These are phyloP conservation scores for Apocheima hispidaria DNA, from an alignment of 2,888 invertebrate genomes.

Conservation along the genomic window DNA sequence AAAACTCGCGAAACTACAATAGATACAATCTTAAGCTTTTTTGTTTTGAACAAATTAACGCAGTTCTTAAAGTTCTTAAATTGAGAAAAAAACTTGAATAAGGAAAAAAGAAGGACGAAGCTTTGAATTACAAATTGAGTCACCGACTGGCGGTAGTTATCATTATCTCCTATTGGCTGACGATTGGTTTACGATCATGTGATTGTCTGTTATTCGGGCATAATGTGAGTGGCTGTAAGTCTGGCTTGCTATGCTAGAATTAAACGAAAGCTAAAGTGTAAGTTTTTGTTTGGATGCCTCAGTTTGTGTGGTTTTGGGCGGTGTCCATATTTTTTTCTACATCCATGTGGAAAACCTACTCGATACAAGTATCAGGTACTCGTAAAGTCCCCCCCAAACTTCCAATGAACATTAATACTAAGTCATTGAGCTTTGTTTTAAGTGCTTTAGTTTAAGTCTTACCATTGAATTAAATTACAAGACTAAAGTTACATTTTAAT, in stretches of 20 bases:
- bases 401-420: conserved; percentile 7
- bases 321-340: neutral
- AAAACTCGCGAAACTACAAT: neutral
- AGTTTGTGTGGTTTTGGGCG: neutral
- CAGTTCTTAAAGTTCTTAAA: neutral
- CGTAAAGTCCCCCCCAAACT: neutral
- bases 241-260: neutral
- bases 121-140: neutral
- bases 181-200: neutral
- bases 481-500: conserved; percentile 4
- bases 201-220: neutral
- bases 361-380: conserved; percentile 3
- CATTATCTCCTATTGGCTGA: too few species aligned
- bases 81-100: neutral
- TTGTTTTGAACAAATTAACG: neutral
- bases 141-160: neutral
- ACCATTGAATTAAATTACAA: conserved; percentile 1
- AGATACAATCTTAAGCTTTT: neutral
- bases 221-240: neutral
- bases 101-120: neutral
- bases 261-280: neutral
- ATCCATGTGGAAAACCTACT: neutral
- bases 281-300: neutral
- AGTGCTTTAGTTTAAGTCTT: conserved; percentile 8
- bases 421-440: conserved; percentile 16